These are phyloP conservation scores for Pandion haliaetus DNA, from an alignment of 2,113 vertebrate species.

Conservation along the genomic window DNA sequence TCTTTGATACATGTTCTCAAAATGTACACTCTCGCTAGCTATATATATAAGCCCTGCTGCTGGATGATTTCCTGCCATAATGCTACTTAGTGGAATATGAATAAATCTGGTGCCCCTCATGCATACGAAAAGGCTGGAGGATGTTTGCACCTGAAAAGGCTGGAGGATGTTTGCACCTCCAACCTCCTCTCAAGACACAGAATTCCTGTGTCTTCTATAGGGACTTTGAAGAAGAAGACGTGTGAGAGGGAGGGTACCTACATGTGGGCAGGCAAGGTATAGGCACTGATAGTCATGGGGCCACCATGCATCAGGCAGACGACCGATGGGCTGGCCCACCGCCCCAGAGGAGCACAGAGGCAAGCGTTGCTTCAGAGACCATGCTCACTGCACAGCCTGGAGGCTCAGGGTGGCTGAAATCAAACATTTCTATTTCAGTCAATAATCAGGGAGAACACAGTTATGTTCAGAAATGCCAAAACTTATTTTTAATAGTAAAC, in stretches of 20 bases:
- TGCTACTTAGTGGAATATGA: not conserved
- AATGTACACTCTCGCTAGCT: not conserved
- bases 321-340: not conserved
- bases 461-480: not conserved
- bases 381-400: not conserved
- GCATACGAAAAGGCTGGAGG: not conserved
- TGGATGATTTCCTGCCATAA: not conserved
- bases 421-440: not conserved
- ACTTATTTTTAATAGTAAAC: not conserved
- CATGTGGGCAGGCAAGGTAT: not conserved
- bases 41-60: not conserved
- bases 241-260: not conserved
- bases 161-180: not conserved
- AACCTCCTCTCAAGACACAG: not conserved
- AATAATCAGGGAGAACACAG: not conserved
- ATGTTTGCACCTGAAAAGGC: not conserved
- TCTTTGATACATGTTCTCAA: not conserved
- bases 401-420: not conserved
- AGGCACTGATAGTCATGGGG: too few relatives aligned
- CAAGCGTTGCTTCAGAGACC: not conserved
- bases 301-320: not conserved
- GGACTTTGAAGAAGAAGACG: not conserved
- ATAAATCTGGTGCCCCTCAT: not conserved
- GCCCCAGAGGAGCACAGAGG: too few relatives aligned
- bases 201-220: not conserved